A percentile compares a stretch with the other conserved stretches of the same genome.
Conservation (phyloP, 2,888 invertebrate genomes). For the Netelia melanura region DNA sequence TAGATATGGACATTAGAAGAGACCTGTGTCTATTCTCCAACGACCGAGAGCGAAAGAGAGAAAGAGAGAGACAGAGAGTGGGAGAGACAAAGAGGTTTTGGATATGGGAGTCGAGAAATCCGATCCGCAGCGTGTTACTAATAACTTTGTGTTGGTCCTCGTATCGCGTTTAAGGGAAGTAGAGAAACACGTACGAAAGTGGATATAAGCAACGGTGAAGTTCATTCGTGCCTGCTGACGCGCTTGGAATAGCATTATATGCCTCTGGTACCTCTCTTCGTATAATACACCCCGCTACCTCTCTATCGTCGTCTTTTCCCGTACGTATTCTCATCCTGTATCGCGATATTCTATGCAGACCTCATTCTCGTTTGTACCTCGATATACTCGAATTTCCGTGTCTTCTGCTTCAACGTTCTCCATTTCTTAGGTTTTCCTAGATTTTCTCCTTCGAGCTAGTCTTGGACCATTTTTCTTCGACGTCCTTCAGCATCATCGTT, state of each 20-base stretch:
- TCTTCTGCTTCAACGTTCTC: slow-evolving; percentile 45
- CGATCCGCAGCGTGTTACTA: slow-evolving; percentile 72
- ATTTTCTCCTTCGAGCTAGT: neutral
- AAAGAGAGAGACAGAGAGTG: slow-evolving; percentile 34
- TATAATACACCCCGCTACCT: slow-evolving; percentile 42
- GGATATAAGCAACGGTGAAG: slow-evolving; percentile 83
- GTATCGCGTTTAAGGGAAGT: slow-evolving; percentile 78
- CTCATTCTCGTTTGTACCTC: neutral
- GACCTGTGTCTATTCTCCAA: slow-evolving; percentile 8
- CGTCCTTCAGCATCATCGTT: neutral
- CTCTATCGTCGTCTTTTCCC: slow-evolving; percentile 51
- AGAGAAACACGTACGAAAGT: slow-evolving; percentile 83
- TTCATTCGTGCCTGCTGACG: slow-evolving; percentile 82
- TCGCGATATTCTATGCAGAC: slow-evolving; percentile 35
- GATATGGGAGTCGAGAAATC: slow-evolving; percentile 70
- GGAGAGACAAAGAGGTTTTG: slow-evolving; percentile 37
- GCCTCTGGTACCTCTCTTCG: slow-evolving; percentile 55
- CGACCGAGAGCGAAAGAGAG: slow-evolving; percentile 17
- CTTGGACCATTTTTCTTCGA: neutral
- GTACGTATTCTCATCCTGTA: slow-evolving; percentile 29
- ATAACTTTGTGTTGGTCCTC: slow-evolving; percentile 71
- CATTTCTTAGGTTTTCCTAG: slow-evolving; percentile 32
- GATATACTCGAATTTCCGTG: slow-evolving; percentile 16
- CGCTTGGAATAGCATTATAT: slow-evolving; percentile 82
- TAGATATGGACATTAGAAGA: slow-evolving; percentile 45